Conservation (phyloP, 2,113 vertebrate genomes). For the Gallinago paraguaiae region DNA sequence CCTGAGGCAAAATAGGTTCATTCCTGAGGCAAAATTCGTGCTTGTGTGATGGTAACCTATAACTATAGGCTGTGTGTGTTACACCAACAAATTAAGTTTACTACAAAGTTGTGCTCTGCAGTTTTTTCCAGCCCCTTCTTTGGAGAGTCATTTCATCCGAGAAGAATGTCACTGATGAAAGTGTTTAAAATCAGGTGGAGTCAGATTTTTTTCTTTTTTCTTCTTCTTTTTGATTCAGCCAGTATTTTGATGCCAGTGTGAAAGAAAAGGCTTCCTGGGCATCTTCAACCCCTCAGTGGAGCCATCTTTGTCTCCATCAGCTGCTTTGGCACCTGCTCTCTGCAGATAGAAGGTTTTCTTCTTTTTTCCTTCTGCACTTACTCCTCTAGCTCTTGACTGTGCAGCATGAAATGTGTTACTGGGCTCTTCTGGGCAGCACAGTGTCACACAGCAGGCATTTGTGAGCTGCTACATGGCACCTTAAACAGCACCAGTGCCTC, state of each 20-base stretch:
- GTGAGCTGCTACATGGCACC: background rate
- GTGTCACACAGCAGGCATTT: background rate
- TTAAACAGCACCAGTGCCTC: background rate
- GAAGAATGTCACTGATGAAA: background rate
- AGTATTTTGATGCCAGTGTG: background rate
- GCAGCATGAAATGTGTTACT: background rate
- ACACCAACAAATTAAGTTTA: background rate
- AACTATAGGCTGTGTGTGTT: background rate
- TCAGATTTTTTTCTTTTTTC: background rate
- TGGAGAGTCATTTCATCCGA: background rate
- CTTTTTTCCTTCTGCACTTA: background rate
- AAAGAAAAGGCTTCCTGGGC: background rate
- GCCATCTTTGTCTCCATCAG: background rate
- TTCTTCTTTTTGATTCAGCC: background rate
- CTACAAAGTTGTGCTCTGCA: background rate
- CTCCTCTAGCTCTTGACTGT: background rate
- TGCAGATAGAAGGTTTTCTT: background rate
- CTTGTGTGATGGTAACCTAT: accelerated
- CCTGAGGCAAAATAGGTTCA: background rate
- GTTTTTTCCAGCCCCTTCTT: background rate
- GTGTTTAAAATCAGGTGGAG: background rate
- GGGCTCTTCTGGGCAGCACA: background rate
- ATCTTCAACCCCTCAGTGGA: background rate
- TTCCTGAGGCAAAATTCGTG: background rate
- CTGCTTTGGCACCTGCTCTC: background rate